A percentile compares a stretch with the other conserved stretches of the same genome.
Evolutionary conservation across 1,140 invertebrate genomes (phyloP).

Genomic region (Pseudomyrmex dendroicus): DNA sequence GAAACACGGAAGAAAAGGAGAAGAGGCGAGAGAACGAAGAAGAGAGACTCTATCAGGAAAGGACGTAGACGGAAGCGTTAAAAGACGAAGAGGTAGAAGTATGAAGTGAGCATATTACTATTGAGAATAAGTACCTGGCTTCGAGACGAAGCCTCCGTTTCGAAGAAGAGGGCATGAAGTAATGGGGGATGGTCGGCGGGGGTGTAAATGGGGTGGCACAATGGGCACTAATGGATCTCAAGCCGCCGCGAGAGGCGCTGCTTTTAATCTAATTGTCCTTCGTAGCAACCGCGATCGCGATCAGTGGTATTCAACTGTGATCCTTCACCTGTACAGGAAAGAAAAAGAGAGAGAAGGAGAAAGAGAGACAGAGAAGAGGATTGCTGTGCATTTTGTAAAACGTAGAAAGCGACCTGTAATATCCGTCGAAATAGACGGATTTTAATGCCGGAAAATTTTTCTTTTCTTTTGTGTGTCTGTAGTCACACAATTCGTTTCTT

Average conservation of each 20-base stretch:
- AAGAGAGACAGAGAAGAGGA: no score
- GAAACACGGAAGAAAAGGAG: conserved; percentile 67
- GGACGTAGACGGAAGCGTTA: conserved; percentile 62
- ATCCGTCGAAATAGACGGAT: conserved; percentile 8
- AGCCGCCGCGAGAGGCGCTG: conserved; percentile 85
- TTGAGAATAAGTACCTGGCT: conserved; percentile 85
- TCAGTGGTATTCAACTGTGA: conserved; percentile 78
- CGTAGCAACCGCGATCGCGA: conserved; percentile 79
- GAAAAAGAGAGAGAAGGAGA: no score
- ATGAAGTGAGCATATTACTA: conserved; percentile 86
- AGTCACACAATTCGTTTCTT: background rate
- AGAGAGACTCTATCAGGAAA: conserved; percentile 39
- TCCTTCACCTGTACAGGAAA: conserved; percentile 57
- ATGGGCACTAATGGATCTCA: conserved; percentile 86
- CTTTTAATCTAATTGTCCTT: conserved; percentile 86
- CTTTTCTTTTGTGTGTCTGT: background rate
- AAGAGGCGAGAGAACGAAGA: conserved; percentile 47
- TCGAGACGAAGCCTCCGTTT: conserved; percentile 81
- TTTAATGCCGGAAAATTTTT: conserved; percentile 1
- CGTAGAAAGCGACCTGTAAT: background rate
- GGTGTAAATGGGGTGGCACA: conserved; percentile 84
- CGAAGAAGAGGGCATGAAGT: conserved; percentile 72
- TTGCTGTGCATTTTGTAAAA: conserved; percentile 10
- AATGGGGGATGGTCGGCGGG: conserved; percentile 75
- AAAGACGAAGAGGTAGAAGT: conserved; percentile 75